Evolutionary conservation across 2,113 vertebrate species (phyloP).

Genomic region (Brachyhypopomus gauderio): DNA sequence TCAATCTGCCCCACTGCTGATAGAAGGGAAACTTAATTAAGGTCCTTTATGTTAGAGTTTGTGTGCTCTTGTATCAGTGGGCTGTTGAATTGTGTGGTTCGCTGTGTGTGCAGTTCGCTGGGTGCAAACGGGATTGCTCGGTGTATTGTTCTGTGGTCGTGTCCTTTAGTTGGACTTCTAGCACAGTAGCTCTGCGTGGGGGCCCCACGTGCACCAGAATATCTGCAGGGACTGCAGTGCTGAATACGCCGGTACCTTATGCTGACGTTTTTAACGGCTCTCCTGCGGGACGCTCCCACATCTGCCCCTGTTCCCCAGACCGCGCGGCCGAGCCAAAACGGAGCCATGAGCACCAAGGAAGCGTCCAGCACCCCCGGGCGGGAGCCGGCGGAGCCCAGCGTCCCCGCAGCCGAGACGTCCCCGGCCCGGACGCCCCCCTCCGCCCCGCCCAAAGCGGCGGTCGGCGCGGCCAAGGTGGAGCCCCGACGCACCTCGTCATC

Average conservation of each 20-base stretch:
- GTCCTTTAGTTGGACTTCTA: neutral
- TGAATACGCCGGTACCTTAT: neutral
- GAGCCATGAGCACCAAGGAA: conserved; percentile 76
- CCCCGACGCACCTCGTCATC: conserved; percentile 50
- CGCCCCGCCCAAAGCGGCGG: conserved; percentile 59
- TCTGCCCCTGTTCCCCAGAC: neutral
- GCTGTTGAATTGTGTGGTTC: neutral
- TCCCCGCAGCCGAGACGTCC: conserved; percentile 61
- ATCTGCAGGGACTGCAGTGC: too few relatives aligned
- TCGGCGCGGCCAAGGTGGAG: conserved; percentile 85
- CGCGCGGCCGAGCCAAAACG: conserved; percentile 63
- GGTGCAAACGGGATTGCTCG: too few relatives aligned
- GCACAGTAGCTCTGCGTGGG: neutral
- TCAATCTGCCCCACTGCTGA: too few relatives aligned
- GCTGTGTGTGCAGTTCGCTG: too few relatives aligned
- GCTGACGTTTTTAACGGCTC: neutral
- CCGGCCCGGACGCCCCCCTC: conserved; percentile 71
- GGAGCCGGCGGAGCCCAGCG: conserved; percentile 63
- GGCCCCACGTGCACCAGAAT: neutral
- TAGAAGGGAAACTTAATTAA: too few relatives aligned
- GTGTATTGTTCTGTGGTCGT: neutral
- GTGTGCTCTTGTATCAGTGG: neutral
- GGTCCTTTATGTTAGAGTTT: too few relatives aligned
- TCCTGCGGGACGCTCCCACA: neutral
- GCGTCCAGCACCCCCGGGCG: conserved; percentile 65